Conservation (phyloP, 2,888 invertebrate genomes). For the Hemaris fuciformis region DNA sequence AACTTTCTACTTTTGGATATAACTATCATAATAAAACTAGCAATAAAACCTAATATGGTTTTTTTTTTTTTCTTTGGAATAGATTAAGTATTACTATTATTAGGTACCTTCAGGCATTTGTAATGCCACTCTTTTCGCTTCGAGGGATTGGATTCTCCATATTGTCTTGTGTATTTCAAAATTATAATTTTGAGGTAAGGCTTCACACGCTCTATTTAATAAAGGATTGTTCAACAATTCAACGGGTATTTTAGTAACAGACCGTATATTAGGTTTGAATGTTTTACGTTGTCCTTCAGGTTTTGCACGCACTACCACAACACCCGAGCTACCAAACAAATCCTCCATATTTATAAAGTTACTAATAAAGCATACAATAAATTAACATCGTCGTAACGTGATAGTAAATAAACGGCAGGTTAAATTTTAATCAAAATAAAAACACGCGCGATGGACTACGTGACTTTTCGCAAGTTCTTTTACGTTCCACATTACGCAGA, state of each 20-base stretch:
- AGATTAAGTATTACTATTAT: not conserved
- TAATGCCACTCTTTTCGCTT: conserved; percentile 93
- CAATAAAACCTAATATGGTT: no score
- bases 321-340: conserved; percentile 57
- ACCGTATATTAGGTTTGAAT: conserved; percentile 86
- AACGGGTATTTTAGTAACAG: conserved; percentile 90
- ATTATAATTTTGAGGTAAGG: conserved; percentile 96
- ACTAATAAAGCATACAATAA: conserved; percentile 15
- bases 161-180: conserved; percentile 99
- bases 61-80: no score
- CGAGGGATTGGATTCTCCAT: conserved; percentile 94
- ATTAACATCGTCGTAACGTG: conserved; percentile 8
- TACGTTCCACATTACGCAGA: conserved; percentile 30
- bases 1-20: no score
- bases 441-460: conserved; percentile 75
- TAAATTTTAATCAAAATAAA: conserved; percentile 50
- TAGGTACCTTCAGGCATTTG: conserved; percentile 98
- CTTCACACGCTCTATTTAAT: conserved; percentile 86
- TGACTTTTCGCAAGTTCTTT: conserved; percentile 64
- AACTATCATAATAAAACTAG: not conserved
- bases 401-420: conserved; percentile 30
- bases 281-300: conserved; percentile 87
- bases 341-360: conserved; percentile 55
- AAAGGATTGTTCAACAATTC: conserved; percentile 88
- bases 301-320: conserved; percentile 89